Evolutionary conservation across 1,140 invertebrate genomes (phyloP).

Genomic region (Theocolax elegans): DNA sequence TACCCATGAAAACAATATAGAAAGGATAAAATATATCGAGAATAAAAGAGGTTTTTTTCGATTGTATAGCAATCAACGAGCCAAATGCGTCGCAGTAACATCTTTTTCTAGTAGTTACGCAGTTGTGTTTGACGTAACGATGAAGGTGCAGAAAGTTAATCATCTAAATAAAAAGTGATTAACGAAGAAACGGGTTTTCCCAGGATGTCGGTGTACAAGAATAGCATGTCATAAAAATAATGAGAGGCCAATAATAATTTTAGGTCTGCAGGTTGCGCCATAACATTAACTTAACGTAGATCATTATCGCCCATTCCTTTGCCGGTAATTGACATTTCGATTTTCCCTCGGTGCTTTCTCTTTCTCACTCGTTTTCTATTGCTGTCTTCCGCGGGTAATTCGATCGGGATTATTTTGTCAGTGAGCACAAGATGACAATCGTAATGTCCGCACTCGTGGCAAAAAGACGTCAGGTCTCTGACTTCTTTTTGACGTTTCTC

Average conservation of each 20-base stretch:
- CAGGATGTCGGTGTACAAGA: too few species aligned
- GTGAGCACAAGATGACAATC: slow-evolving; percentile 12
- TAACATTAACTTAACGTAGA: slow-evolving; percentile 25
- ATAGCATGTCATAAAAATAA: slow-evolving; percentile 20
- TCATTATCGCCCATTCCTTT: neutral
- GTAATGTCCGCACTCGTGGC: neutral
- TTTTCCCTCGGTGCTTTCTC: slow-evolving; percentile 2
- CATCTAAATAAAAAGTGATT: slow-evolving; percentile 14
- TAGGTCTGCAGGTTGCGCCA: neutral
- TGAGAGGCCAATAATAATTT: slow-evolving; percentile 25
- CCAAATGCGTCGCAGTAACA: too few species aligned
- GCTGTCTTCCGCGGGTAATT: slow-evolving; percentile 5
- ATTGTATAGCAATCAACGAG: too few species aligned
- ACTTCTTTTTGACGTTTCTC: slow-evolving; percentile 32
- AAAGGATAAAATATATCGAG: too few species aligned
- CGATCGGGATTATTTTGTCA: slow-evolving; percentile 22
- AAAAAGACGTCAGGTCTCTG: neutral
- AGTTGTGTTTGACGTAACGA: too few species aligned
- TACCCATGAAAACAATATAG: too few species aligned
- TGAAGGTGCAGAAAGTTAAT: slow-evolving; percentile 17
- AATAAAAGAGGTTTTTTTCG: too few species aligned
- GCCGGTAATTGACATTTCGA: slow-evolving; percentile 35
- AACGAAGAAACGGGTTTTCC: slow-evolving; percentile 7
- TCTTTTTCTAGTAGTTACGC: too few species aligned
- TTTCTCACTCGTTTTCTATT: neutral